Evolutionary conservation across 2,888 invertebrate genomes (phyloP).

Genomic region (Osedax frankpressi): DNA sequence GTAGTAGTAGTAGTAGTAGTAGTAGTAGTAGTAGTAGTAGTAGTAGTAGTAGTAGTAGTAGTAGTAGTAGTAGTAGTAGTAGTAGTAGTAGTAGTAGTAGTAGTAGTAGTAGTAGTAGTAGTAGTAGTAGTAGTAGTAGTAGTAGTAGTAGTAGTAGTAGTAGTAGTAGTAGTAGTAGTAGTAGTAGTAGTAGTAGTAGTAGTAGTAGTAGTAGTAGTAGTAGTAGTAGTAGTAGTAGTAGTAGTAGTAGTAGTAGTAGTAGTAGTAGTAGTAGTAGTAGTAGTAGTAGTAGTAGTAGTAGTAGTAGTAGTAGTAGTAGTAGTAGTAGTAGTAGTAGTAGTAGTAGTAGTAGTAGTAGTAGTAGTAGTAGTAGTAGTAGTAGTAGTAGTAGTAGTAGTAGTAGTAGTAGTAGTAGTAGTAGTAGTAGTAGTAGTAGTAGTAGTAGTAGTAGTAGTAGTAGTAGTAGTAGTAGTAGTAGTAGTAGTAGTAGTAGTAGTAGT

Average conservation of each 20-base stretch:
- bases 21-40: not conserved
- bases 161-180: not conserved
- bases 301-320: not conserved
- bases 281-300: not conserved
- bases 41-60: not conserved
- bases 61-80: not conserved
- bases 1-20: not conserved
- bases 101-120: not conserved
- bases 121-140: not conserved
- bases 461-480: not conserved
- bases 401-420: not conserved
- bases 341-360: conserved; percentile 2
- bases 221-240: not conserved
- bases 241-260: conserved; percentile 1
- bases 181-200: not conserved
- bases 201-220: not conserved
- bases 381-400: not conserved
- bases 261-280: conserved; percentile 3
- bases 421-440: not conserved
- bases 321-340: not conserved
- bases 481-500: not conserved
- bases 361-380: conserved; percentile 3
- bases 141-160: not conserved
- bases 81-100: not conserved
- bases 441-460: conserved; percentile 8